phyloP scores from a whole-genome alignment of 2,797 vertebrate genomes.

The Falco peregrinus region DNA sequence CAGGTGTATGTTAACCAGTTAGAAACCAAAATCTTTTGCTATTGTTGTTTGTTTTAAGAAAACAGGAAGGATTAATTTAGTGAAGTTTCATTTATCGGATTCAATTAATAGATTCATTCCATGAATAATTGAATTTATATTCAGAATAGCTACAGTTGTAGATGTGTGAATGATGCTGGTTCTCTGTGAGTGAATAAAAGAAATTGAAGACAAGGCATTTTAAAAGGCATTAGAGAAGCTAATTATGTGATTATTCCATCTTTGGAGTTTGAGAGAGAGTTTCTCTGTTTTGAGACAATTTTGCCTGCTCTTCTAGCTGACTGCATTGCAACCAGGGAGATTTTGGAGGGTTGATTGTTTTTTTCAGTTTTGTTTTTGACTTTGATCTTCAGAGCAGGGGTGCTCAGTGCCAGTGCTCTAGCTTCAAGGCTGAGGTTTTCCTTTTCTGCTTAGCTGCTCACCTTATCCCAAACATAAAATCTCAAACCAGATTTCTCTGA shows the following conservation, averaged over 20 bases:
- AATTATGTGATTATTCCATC: not conserved
- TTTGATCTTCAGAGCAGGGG: not conserved
- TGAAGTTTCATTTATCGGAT: not conserved
- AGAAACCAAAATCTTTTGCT: constrained; percentile 2
- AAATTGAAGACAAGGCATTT: not conserved
- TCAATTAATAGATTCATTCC: not conserved
- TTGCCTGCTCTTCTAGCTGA: not conserved
- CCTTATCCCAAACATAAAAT: not conserved
- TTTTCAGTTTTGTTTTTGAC: not conserved
- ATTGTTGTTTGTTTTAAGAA: not conserved
- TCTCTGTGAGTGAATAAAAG: not conserved
- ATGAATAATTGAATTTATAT: not conserved
- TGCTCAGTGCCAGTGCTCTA: not conserved
- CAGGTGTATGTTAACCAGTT: not conserved
- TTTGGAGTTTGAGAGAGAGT: not conserved
- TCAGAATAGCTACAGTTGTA: not conserved
- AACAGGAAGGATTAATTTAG: not conserved
- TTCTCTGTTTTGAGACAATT: not conserved
- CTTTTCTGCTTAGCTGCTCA: not conserved
- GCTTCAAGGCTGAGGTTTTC: not conserved
- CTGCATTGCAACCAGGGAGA: not conserved
- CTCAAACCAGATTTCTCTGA: not conserved
- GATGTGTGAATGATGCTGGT: not conserved
- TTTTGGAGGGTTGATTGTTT: not conserved
- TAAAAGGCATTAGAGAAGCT: not conserved